These are phyloP conservation scores for Alcis repandata DNA, from an alignment of 2,888 invertebrate species.

Conservation along the genomic window DNA sequence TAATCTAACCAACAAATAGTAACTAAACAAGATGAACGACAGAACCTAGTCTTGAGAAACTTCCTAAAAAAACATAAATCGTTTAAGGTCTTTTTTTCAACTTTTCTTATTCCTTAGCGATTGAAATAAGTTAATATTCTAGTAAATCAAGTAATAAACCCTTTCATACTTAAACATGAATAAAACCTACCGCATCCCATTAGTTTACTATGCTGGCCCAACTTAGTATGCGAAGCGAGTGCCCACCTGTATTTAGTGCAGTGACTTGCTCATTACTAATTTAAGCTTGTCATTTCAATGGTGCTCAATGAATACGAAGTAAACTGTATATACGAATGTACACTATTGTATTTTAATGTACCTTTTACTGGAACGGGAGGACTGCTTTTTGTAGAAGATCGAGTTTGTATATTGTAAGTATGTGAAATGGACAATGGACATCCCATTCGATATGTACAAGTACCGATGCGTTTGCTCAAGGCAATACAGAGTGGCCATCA, in stretches of 20 bases:
- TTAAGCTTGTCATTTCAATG: slow-evolving; percentile 35
- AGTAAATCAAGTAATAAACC: neutral
- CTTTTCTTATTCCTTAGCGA: neutral
- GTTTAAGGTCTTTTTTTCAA: neutral
- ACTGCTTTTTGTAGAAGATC: slow-evolving; percentile 12
- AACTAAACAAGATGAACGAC: neutral
- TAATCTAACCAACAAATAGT: neutral
- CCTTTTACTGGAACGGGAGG: slow-evolving; percentile 20
- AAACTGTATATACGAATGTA: slow-evolving; percentile 7
- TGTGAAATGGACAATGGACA: neutral
- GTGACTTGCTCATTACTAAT: slow-evolving; percentile 35
- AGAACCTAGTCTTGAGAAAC: neutral
- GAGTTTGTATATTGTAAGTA: too few relatives aligned
- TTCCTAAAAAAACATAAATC: neutral
- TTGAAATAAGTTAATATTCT: neutral
- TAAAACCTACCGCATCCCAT: slow-evolving; percentile 3
- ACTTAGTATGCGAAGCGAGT: slow-evolving; percentile 24
- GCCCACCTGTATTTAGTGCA: slow-evolving; percentile 29
- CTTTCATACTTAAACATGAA: neutral
- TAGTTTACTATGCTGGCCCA: neutral
- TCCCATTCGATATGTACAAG: too few relatives aligned
- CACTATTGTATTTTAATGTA: slow-evolving; percentile 32
- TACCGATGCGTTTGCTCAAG: too few relatives aligned
- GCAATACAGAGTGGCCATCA: too few relatives aligned
- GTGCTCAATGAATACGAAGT: slow-evolving; percentile 30